phyloP scores from a whole-genome alignment of 2,113 vertebrate species.

The Pelodiscus sinensis region DNA sequence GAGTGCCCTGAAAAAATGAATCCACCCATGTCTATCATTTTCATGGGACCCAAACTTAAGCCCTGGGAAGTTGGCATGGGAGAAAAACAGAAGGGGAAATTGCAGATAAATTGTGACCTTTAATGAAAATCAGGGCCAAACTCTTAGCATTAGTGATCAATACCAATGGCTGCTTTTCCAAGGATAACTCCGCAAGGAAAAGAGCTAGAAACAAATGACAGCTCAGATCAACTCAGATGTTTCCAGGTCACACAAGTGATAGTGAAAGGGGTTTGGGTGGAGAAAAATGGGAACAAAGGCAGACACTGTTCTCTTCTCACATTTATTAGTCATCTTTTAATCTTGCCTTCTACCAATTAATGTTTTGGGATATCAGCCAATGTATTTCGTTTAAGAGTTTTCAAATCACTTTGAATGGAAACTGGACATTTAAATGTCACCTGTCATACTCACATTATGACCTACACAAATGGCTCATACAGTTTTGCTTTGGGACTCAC shows the following conservation, averaged over 20 bases:
- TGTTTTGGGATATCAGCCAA: neutral
- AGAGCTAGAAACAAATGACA: neutral
- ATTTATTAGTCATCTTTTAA: neutral
- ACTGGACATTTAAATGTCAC: rapidly evolving
- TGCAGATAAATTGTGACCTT: neutral
- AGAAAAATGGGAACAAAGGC: neutral
- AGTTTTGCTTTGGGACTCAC: rapidly evolving
- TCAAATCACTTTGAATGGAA: neutral
- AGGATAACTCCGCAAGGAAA: neutral
- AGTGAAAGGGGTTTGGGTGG: neutral
- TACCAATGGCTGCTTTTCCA: neutral
- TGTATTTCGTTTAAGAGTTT: neutral
- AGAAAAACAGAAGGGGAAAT: neutral
- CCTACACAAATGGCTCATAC: rapidly evolving
- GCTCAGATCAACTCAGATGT: neutral
- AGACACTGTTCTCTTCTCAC: neutral
- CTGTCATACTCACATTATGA: neutral
- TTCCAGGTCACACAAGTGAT: neutral
- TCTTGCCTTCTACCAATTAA: neutral
- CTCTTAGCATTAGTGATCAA: rapidly evolving
- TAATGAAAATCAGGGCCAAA: neutral
- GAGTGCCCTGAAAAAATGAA: neutral
- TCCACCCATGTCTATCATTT: rapidly evolving
- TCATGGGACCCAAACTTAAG: neutral
- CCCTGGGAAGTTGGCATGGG: neutral